These are phyloP conservation scores for Coptodon rendalli DNA, from an alignment of 2,113 vertebrate species.

Conservation along the genomic window DNA sequence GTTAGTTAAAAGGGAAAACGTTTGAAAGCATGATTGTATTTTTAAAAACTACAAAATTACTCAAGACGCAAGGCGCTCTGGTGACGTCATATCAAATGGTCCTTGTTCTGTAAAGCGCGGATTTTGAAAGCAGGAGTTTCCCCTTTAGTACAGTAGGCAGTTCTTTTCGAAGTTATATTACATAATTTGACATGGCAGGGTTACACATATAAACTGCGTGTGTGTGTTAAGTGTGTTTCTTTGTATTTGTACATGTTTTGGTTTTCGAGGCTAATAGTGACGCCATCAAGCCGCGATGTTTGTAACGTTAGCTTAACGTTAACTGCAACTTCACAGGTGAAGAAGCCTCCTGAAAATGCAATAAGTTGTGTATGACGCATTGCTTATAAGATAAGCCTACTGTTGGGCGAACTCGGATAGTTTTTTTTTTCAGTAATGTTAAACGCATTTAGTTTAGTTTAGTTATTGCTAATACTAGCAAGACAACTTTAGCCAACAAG, in stretches of 20 bases:
- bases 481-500: not conserved
- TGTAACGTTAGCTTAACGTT: not conserved
- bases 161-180: not conserved
- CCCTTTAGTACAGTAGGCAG: not conserved
- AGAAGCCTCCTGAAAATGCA: not conserved
- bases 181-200: rapidly evolving
- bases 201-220: not conserved
- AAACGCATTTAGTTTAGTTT: not conserved
- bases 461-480: not conserved
- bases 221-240: no score
- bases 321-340: not conserved
- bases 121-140: slow-evolving; percentile 7
- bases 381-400: not conserved
- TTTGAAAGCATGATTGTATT: rapidly evolving
- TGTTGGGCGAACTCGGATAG: not conserved
- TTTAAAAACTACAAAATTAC: not conserved
- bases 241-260: not conserved
- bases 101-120: not conserved
- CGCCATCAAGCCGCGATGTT: slow-evolving; percentile 42
- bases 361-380: not conserved
- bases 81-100: not conserved
- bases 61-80: not conserved
- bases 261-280: not conserved
- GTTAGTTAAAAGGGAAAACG: not conserved
- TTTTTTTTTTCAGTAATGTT: not conserved